These are phyloP conservation scores for Andrena bicolor DNA, from an alignment of 2,888 invertebrate genomes.

Conservation along the genomic window DNA sequence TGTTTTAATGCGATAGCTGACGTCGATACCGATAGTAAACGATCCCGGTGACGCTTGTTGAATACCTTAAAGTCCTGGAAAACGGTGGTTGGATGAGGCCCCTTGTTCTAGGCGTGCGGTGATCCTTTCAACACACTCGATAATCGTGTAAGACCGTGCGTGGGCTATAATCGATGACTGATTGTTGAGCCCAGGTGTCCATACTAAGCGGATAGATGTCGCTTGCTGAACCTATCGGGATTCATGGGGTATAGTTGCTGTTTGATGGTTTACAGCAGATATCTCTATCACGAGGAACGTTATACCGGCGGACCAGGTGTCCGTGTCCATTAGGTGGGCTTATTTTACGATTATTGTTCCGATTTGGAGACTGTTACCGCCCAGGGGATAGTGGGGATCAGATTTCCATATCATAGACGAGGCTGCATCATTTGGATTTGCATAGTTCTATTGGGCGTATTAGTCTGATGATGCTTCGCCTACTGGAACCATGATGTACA, in stretches of 20 bases:
- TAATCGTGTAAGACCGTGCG: slow-evolving; percentile 13
- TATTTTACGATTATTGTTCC: background rate
- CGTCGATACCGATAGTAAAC: slow-evolving; percentile 51
- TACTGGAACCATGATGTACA: no score
- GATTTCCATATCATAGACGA: background rate
- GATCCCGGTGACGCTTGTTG: slow-evolving; percentile 25
- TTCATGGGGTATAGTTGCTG: slow-evolving; percentile 16
- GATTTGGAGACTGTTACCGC: background rate
- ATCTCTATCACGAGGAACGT: background rate
- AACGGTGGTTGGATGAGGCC: background rate
- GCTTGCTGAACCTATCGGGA: background rate
- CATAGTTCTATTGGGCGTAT: background rate
- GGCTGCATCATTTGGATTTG: background rate
- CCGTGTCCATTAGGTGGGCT: background rate
- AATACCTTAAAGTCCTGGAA: slow-evolving; percentile 18
- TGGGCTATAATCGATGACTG: slow-evolving; percentile 26
- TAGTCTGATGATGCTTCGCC: no score
- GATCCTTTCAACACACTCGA: background rate
- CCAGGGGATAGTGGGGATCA: no score
- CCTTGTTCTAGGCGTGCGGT: background rate
- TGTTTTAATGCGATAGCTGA: slow-evolving; percentile 45
- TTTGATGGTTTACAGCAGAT: background rate
- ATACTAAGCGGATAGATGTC: slow-evolving; percentile 20
- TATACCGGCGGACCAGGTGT: background rate
- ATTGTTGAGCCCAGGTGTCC: slow-evolving; percentile 16